phyloP scores from a whole-genome alignment of 2,113 vertebrate species.

The Mobula hypostoma region DNA sequence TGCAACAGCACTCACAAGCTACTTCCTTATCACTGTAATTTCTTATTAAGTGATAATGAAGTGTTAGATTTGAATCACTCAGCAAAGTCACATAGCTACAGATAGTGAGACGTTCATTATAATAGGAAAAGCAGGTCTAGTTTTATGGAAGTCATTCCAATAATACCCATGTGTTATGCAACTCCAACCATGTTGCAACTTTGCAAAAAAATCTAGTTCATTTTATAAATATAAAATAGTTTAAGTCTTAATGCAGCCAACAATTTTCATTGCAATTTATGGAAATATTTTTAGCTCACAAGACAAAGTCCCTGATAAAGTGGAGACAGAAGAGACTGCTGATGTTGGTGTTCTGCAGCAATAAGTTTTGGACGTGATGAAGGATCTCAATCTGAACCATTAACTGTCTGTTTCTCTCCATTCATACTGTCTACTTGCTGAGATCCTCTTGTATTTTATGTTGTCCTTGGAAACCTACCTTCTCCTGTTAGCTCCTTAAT shows the following conservation, averaged over 20 bases:
- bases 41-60: constrained; percentile 24
- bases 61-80: not conserved
- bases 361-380: too few relatives aligned
- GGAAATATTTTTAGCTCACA: not conserved
- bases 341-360: too few relatives aligned
- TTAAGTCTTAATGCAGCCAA: not conserved
- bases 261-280: not conserved
- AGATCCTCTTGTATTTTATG: too few relatives aligned
- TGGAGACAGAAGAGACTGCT: too few relatives aligned
- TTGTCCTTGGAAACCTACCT: too few relatives aligned
- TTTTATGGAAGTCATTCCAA: not conserved
- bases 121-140: not conserved
- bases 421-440: too few relatives aligned
- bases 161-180: not conserved
- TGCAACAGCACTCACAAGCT: not conserved
- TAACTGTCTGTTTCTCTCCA: too few relatives aligned
- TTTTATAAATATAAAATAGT: not conserved
- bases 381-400: too few relatives aligned
- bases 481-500: too few relatives aligned
- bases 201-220: not conserved
- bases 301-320: not conserved
- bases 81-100: not conserved
- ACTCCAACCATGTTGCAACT: not conserved
- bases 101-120: not conserved
- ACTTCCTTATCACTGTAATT: constrained; percentile 19